These are phyloP conservation scores for Rhegmatorhina hoffmannsi DNA, from an alignment of 2,113 vertebrate genomes.

Conservation along the genomic window DNA sequence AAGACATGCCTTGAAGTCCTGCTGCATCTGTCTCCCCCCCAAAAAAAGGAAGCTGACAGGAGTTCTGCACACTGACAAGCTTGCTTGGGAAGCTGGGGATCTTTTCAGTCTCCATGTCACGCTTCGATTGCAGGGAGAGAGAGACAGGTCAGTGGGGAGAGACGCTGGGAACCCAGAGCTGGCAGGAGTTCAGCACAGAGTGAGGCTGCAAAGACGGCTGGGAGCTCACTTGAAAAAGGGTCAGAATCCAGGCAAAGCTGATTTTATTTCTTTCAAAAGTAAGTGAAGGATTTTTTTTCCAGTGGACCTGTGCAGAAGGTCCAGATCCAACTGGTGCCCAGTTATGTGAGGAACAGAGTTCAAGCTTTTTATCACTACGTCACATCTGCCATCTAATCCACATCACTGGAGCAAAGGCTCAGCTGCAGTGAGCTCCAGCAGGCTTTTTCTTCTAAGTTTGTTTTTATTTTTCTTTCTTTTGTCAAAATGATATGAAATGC, in stretches of 20 bases:
- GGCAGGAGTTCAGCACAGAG: neutral
- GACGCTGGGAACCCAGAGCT: neutral
- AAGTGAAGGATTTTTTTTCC: neutral
- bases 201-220: neutral
- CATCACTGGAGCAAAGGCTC: neutral
- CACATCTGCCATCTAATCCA: constrained; percentile 3
- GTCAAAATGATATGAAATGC: constrained; percentile 29
- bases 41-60: constrained; percentile 14
- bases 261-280: neutral
- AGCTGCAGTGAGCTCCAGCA: constrained; percentile 2
- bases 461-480: constrained; percentile 53
- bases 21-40: neutral
- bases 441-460: constrained; percentile 15
- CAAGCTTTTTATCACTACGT: neutral
- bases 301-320: neutral
- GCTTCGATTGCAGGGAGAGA: neutral
- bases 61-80: neutral
- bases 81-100: neutral
- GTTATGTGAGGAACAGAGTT: neutral
- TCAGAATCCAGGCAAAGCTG: neutral
- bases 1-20: constrained; percentile 1
- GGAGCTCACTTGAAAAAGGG: neutral
- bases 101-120: neutral
- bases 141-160: neutral
- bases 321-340: neutral